These are phyloP conservation scores for Notospermus geniculatus DNA, from an alignment of 1,140 invertebrate species.

Conservation along the genomic window DNA sequence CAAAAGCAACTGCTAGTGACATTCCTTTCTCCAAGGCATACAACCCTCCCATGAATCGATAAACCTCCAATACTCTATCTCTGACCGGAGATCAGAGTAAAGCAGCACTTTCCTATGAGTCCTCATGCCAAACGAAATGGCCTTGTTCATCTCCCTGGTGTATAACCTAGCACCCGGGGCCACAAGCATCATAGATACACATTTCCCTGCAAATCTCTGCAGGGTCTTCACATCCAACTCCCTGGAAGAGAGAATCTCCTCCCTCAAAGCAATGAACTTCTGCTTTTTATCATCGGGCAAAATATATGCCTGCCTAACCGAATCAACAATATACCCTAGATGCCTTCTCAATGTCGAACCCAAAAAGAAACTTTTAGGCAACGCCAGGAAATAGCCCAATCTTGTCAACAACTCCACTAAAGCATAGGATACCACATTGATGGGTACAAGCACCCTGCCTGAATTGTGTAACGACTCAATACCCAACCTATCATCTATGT, in stretches of 20 bases:
- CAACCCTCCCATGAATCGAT: background rate
- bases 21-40: background rate
- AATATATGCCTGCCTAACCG: constrained; percentile 17
- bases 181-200: constrained; percentile 18
- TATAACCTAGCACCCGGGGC: constrained; percentile 15
- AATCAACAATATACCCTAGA: constrained; percentile 22
- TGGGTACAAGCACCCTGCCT: no score
- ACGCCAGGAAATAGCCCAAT: constrained; percentile 5
- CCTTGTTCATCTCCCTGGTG: constrained; percentile 15
- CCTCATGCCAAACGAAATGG: constrained; percentile 9
- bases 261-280: constrained; percentile 15
- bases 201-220: constrained; percentile 21
- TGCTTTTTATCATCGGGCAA: constrained; percentile 21
- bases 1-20: background rate
- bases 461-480: background rate
- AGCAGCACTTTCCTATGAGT: background rate
- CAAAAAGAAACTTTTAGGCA: constrained; percentile 13
- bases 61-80: background rate
- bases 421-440: background rate
- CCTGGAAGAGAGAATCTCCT: constrained; percentile 6
- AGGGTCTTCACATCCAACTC: constrained; percentile 12
- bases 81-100: background rate
- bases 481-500: constrained; percentile 1
- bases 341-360: constrained; percentile 11
- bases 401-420: background rate